phyloP scores from a whole-genome alignment of 2,113 vertebrate species.

The Setophaga coronata region DNA sequence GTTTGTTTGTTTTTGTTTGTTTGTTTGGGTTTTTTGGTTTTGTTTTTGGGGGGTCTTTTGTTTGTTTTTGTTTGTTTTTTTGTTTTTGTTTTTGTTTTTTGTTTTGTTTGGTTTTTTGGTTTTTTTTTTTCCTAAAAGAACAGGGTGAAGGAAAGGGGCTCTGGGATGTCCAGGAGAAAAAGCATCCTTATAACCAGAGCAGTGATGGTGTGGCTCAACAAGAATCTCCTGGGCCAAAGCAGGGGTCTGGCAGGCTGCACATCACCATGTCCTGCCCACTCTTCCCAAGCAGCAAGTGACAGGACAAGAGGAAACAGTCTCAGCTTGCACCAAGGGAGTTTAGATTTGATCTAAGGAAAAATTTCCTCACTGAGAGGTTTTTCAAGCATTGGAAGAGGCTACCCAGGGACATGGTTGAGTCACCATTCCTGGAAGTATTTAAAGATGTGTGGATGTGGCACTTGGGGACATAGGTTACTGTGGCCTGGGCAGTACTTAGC shows the following conservation, averaged over 20 bases:
- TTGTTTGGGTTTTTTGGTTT: too few species aligned
- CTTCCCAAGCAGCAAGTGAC: background rate
- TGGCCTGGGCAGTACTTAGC: background rate
- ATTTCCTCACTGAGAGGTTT: background rate
- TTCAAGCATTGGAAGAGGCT: background rate
- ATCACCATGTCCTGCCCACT: background rate
- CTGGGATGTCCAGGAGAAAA: background rate
- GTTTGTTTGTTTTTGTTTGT: too few species aligned
- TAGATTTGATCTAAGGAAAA: background rate
- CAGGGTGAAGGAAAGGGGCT: background rate
- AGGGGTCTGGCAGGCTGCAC: background rate
- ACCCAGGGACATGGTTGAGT: background rate
- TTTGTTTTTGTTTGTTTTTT: background rate
- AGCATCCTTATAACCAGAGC: background rate
- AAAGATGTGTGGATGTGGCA: background rate
- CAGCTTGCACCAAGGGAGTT: background rate
- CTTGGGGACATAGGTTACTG: background rate
- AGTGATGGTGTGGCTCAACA: background rate
- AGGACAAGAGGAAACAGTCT: background rate
- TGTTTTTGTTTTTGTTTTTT: background rate
- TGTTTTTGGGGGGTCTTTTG: too few species aligned
- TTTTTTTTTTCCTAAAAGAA: background rate
- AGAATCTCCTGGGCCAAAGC: background rate
- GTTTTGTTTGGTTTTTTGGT: background rate
- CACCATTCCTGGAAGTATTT: background rate